Percentiles rank a stretch among this genome's conserved stretches.
Conservation (phyloP, 2,797 vertebrate genomes). For the Peromyscus nudipes region DNA sequence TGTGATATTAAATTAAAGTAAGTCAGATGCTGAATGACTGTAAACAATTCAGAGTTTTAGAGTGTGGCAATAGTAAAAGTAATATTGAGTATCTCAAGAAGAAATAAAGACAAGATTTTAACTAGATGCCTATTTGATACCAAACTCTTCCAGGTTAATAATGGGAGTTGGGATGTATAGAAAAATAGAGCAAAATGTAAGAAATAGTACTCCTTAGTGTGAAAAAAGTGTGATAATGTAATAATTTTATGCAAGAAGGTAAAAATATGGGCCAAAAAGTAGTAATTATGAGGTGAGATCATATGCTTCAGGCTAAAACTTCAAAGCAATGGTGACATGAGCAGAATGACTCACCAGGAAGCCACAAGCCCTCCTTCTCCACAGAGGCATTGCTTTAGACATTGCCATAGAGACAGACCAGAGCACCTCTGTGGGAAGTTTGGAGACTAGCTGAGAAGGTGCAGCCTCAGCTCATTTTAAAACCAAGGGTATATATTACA, state of each 20-base stretch:
- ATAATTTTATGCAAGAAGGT: background rate
- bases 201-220: background rate
- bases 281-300: background rate
- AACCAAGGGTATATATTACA: background rate
- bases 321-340: background rate
- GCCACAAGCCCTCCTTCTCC: background rate
- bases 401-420: background rate
- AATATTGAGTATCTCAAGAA: background rate
- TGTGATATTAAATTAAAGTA: background rate
- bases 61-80: background rate
- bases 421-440: background rate
- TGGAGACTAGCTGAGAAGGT: background rate
- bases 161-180: background rate
- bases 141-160: background rate
- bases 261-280: background rate
- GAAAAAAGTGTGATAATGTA: background rate
- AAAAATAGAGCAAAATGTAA: background rate
- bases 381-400: background rate
- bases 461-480: background rate
- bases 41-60: background rate
- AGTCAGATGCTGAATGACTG: background rate
- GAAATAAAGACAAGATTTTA: background rate
- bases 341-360: background rate
- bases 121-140: background rate
- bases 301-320: background rate